These are phyloP conservation scores for Terebella lapidaria DNA, from an alignment of 2,888 invertebrate genomes.

Conservation along the genomic window DNA sequence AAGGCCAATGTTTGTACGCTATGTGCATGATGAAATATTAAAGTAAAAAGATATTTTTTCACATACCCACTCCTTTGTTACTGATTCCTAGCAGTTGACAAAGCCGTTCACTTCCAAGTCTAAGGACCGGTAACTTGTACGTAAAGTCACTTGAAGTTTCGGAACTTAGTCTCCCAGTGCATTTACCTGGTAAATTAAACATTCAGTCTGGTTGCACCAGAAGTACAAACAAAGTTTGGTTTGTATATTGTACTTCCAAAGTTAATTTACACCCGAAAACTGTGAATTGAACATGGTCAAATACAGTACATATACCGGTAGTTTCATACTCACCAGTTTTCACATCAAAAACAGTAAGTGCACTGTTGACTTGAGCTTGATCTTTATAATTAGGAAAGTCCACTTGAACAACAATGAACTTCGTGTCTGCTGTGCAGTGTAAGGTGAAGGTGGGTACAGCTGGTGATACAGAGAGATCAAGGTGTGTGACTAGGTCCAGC, in stretches of 20 bases:
- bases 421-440: neutral
- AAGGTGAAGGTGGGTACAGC: too few species aligned
- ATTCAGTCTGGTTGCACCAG: too few species aligned
- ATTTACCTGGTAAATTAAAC: neutral
- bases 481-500: too few species aligned
- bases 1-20: too few species aligned
- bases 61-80: neutral
- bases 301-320: too few species aligned
- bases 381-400: neutral
- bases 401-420: neutral
- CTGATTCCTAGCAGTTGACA: neutral
- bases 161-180: neutral
- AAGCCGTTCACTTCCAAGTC: neutral
- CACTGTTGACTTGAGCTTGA: neutral
- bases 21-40: too few species aligned
- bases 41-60: too few species aligned
- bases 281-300: too few species aligned
- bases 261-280: too few species aligned
- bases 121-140: neutral
- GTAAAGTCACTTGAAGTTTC: neutral
- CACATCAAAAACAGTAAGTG: neutral
- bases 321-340: neutral
- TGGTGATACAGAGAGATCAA: too few species aligned
- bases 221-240: too few species aligned
- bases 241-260: too few species aligned